Conservation (phyloP, 2,113 vertebrate genomes). For the Cathartes aura region DNA sequence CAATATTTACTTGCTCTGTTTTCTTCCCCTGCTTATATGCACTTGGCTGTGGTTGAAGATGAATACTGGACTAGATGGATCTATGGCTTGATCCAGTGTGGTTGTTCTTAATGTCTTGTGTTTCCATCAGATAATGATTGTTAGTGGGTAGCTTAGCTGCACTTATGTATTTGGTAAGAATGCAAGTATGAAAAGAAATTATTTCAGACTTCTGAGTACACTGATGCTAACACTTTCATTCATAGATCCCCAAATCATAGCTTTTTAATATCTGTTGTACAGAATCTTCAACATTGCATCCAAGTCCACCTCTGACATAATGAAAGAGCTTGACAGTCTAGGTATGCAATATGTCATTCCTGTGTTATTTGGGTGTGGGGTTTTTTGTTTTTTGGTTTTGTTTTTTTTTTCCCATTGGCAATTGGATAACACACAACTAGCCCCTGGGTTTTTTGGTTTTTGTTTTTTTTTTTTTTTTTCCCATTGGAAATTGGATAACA, state of each 20-base stretch:
- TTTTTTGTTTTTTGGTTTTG: background rate
- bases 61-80: background rate
- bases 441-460: background rate
- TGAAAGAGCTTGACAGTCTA: background rate
- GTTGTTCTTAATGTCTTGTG: background rate
- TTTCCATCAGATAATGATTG: background rate
- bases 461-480: background rate
- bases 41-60: background rate
- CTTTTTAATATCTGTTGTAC: background rate
- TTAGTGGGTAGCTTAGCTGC: background rate
- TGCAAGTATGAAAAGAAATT: background rate
- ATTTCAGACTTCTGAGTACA: background rate
- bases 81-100: background rate
- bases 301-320: background rate
- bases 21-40: background rate
- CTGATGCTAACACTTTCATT: background rate
- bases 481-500: background rate
- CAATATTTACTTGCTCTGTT: background rate
- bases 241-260: background rate
- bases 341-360: background rate
- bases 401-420: background rate
- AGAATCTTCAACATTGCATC: background rate
- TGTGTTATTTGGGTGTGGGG: background rate
- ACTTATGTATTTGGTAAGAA: background rate
- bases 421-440: background rate